phyloP scores from a whole-genome alignment of 2,888 invertebrate genomes.

The Drosophila helvetica region DNA sequence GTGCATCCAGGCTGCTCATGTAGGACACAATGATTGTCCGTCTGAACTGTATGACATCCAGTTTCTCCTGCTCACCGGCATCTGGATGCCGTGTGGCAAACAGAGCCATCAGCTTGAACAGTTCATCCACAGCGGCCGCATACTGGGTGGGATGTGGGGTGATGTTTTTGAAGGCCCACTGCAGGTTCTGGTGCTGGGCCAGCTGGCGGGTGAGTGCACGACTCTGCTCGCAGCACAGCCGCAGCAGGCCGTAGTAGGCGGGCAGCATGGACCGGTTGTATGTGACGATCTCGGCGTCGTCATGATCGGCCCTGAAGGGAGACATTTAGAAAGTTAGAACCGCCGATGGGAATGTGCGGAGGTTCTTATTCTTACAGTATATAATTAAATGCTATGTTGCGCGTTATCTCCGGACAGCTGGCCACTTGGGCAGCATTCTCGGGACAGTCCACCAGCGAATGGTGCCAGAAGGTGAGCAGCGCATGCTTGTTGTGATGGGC shows the following conservation, averaged over 20 bases:
- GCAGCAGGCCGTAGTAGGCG: slow-evolving; percentile 94
- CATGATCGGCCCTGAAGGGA: slow-evolving; percentile 94
- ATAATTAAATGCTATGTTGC: slow-evolving; percentile 98
- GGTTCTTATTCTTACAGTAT: slow-evolving; percentile 90
- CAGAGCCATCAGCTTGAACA: slow-evolving; percentile 94
- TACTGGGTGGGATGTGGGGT: slow-evolving; percentile 98
- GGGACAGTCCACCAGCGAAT: slow-evolving; percentile 95
- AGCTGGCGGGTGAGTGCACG: slow-evolving; percentile 92
- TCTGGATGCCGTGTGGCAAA: slow-evolving; percentile 94
- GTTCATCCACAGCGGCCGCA: slow-evolving; percentile 95
- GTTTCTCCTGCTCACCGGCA: slow-evolving; percentile 89
- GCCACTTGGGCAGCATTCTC: slow-evolving; percentile 96
- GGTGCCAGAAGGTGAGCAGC: slow-evolving; percentile 96
- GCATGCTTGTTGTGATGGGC: slow-evolving; percentile 98
- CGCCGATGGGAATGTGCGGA: no score
- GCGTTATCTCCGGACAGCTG: slow-evolving; percentile 93
- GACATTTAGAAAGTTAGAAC: slow-evolving; percentile 13
- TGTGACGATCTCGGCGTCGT: slow-evolving; percentile 96
- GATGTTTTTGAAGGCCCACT: slow-evolving; percentile 98
- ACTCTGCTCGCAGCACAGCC: slow-evolving; percentile 95
- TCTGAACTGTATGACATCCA: slow-evolving; percentile 93
- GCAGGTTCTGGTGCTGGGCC: slow-evolving; percentile 96
- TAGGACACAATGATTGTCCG: slow-evolving; percentile 94
- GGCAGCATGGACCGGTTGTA: slow-evolving; percentile 97
- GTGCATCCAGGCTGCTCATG: slow-evolving; percentile 93